A percentile compares a stretch with the other conserved stretches of the same genome.
Evolutionary conservation across 1,140 invertebrate genomes (phyloP).

Genomic region (Ceratina calcarata): DNA sequence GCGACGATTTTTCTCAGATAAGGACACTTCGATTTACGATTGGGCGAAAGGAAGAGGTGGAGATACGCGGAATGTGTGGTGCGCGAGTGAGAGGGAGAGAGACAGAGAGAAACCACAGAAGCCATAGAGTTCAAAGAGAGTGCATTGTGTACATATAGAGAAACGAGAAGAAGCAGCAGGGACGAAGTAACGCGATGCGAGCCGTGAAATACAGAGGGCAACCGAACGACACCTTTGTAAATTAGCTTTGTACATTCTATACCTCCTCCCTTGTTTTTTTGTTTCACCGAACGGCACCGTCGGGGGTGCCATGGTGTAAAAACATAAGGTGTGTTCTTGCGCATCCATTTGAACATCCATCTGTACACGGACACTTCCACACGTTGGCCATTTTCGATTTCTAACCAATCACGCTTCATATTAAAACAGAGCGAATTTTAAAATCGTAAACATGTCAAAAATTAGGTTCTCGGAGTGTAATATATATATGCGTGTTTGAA

Average conservation of each 20-base stretch:
- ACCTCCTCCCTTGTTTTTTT: conserved; percentile 14
- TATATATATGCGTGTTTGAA: too few species aligned
- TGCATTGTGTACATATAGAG: conserved; percentile 48
- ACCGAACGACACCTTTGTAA: conserved; percentile 54
- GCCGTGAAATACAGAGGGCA: conserved; percentile 40
- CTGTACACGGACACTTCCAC: too few species aligned
- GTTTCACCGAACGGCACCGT: background rate
- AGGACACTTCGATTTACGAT: background rate
- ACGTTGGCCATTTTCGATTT: too few species aligned
- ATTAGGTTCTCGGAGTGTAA: too few species aligned
- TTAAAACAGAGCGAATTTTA: too few species aligned
- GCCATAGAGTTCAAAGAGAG: conserved; percentile 44
- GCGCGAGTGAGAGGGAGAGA: conserved; percentile 17
- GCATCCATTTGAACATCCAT: too few species aligned
- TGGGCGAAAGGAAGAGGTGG: background rate
- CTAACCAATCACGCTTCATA: too few species aligned
- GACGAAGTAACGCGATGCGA: conserved; percentile 40
- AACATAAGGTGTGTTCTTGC: too few species aligned
- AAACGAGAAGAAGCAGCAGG: conserved; percentile 11
- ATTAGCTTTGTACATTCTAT: conserved; percentile 53
- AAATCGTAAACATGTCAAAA: too few species aligned
- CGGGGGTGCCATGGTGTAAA: too few species aligned
- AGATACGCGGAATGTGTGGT: background rate
- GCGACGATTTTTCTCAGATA: background rate
- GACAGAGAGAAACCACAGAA: conserved; percentile 27